A percentile compares a stretch with the other conserved stretches of the same genome.
Evolutionary conservation across 2,888 invertebrate genomes (phyloP).

Genomic region (Meloe dianella): DNA sequence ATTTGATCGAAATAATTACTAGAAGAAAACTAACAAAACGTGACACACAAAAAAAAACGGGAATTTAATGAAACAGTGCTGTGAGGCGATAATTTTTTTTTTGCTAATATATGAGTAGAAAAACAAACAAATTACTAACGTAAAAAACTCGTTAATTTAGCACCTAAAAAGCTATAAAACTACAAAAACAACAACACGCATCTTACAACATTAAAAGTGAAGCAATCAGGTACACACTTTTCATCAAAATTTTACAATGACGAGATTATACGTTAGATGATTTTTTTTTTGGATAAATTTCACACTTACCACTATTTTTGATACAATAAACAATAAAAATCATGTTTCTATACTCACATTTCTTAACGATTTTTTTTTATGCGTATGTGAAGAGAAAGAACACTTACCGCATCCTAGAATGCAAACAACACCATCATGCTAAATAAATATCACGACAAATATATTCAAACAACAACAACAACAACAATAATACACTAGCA

Average conservation of each 20-base stretch:
- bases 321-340: constrained; percentile 38
- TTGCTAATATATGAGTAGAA: too few species aligned
- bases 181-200: too few species aligned
- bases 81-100: too few species aligned
- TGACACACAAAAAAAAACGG: background rate
- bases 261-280: background rate
- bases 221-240: too few species aligned
- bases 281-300: constrained; percentile 2
- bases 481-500: background rate
- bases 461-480: background rate
- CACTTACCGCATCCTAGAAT: constrained; percentile 63
- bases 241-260: too few species aligned
- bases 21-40: background rate
- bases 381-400: constrained; percentile 45
- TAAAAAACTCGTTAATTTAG: too few species aligned
- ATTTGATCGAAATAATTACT: background rate
- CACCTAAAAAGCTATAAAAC: too few species aligned
- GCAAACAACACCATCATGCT: constrained; percentile 58
- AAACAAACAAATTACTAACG: too few species aligned
- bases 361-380: constrained; percentile 36
- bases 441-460: constrained; percentile 6
- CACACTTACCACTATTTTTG: constrained; percentile 52
- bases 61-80: too few species aligned
- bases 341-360: constrained; percentile 50
- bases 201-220: too few species aligned